Evolutionary conservation across 2,888 invertebrate genomes (phyloP).

Genomic region (Latheticus oryzae): DNA sequence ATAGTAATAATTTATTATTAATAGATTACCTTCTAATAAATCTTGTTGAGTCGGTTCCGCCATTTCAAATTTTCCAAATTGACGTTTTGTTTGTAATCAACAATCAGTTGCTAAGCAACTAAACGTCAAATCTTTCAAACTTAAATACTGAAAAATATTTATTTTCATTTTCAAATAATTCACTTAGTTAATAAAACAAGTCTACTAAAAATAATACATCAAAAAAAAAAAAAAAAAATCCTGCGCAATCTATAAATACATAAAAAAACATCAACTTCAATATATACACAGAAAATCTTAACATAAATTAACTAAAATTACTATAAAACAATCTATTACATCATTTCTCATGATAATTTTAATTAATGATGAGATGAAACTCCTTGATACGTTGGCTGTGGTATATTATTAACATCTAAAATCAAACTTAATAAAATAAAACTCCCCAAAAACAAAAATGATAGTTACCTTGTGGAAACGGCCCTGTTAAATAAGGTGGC

Average conservation of each 20-base stretch:
- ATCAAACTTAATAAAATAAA: conserved; percentile 5
- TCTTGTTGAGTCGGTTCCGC: conserved; percentile 58
- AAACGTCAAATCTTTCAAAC: too few species aligned
- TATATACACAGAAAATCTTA: conserved; percentile 17
- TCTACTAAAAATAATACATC: conserved; percentile 17
- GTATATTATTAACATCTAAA: conserved; percentile 22
- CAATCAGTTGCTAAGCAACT: conserved; percentile 14
- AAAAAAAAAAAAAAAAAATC: conserved; percentile 2
- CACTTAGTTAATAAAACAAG: conserved; percentile 32
- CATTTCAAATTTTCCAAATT: conserved; percentile 45
- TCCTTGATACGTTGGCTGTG: conserved; percentile 27
- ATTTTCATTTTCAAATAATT: conserved; percentile 12
- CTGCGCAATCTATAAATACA: conserved; percentile 16
- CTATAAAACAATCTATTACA: conserved; percentile 21
- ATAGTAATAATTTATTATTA: neutral
- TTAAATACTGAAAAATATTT: conserved; percentile 32
- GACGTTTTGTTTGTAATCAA: neutral
- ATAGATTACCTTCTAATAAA: conserved; percentile 58
- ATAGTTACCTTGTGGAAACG: conserved; percentile 14
- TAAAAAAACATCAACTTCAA: conserved; percentile 21
- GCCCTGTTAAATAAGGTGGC: conserved; percentile 16
- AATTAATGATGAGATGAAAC: conserved; percentile 33
- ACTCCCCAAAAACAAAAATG: neutral
- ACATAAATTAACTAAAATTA: conserved; percentile 9
- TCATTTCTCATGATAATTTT: conserved; percentile 1